Conservation (phyloP, 2,888 invertebrate genomes). For the Melinopterus prodromus region DNA sequence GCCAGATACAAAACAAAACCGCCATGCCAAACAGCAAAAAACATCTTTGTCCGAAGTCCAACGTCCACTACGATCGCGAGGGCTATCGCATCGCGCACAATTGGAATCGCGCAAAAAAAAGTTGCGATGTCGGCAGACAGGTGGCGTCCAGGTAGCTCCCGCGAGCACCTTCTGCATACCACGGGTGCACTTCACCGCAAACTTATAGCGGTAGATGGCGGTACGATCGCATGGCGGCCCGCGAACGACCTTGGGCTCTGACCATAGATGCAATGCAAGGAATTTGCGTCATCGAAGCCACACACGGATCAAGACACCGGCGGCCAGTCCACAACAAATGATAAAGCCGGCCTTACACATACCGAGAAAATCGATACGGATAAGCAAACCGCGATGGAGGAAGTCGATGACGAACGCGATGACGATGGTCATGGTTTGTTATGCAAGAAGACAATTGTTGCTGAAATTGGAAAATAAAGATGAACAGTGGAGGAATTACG, state of each 20-base stretch:
- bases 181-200: neutral
- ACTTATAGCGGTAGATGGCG: neutral
- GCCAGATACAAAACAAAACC: neutral
- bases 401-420: neutral
- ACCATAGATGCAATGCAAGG: conserved; percentile 51
- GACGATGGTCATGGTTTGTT: neutral
- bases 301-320: neutral
- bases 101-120: neutral
- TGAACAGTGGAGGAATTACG: too few relatives aligned
- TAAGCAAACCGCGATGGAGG: neutral
- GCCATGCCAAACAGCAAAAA: conserved; percentile 6
- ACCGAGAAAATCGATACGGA: neutral
- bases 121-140: conserved; percentile 16
- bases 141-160: conserved; percentile 19
- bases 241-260: conserved; percentile 45
- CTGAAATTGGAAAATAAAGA: too few relatives aligned
- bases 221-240: conserved; percentile 53
- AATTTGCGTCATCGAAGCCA: conserved; percentile 46
- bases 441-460: neutral
- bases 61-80: neutral
- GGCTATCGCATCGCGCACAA: neutral
- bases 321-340: neutral
- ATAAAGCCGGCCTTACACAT: neutral
- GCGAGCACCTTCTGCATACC: conserved; percentile 12
- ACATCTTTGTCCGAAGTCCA: neutral